Evolutionary conservation across 2,888 invertebrate species (phyloP).

Genomic region (Stictocephala bisonia): DNA sequence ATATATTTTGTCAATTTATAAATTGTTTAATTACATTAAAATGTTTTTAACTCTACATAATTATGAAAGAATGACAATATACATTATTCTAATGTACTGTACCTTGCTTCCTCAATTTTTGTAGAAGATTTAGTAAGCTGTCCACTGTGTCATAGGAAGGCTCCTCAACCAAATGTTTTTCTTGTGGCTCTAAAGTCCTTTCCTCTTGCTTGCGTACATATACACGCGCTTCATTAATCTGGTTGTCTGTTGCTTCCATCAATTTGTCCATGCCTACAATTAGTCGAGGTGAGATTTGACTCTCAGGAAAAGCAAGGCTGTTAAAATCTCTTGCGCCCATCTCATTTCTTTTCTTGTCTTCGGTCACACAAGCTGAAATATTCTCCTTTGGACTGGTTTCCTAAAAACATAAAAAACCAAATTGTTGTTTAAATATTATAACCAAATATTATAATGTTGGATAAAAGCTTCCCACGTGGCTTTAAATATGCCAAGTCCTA

Average conservation of each 20-base stretch:
- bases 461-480: too few relatives aligned
- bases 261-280: constrained; percentile 44
- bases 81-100: background rate
- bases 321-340: constrained; percentile 21
- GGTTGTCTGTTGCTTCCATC: constrained; percentile 52
- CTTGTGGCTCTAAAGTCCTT: too few relatives aligned
- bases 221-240: constrained; percentile 55
- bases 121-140: constrained; percentile 37
- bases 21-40: too few relatives aligned
- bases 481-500: too few relatives aligned
- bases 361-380: too few relatives aligned
- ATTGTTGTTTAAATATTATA: too few relatives aligned
- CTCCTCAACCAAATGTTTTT: constrained; percentile 48
- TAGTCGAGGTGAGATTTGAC: background rate
- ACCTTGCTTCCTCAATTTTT: constrained; percentile 28
- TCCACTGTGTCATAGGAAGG: constrained; percentile 49
- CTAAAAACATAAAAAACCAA: too few relatives aligned
- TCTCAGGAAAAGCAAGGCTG: constrained; percentile 15
- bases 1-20: too few relatives aligned
- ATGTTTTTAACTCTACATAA: too few relatives aligned
- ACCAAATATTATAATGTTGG: too few relatives aligned
- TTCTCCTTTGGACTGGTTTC: too few relatives aligned
- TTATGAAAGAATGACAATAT: too few relatives aligned
- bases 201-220: background rate
- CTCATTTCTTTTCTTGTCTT: constrained; percentile 7